Base-by-base conservation (phyloP, 2,888 invertebrate genomes). In the Sphaerophoria rueppellii region DNA sequence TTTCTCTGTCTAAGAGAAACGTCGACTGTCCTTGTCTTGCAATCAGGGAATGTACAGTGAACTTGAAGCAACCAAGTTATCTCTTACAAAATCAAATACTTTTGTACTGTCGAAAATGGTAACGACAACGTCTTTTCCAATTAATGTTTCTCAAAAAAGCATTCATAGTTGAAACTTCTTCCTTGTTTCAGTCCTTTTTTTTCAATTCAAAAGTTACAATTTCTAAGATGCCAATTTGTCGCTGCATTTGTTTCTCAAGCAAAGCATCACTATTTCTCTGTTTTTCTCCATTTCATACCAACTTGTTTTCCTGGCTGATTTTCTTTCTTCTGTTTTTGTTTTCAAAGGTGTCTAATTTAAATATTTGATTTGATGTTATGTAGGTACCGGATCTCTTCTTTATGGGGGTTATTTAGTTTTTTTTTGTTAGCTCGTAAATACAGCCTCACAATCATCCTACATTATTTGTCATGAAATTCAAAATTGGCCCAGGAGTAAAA, bases 331-430 rank as follows among this genome's bases (percentile, higher is more conserved):
- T 57, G n/a, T 14, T 57, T 14, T 37, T 40, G 37, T 40, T 58
- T 40, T 60, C 40, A 40, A 60, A 48, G 63, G 48, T 35, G 16
- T 63, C 46, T 48, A 48, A 63, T 63, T 63, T 63, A 48, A 63
- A 63, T 63, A 63, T 63, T 63, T 63, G 63, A 63, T 63, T 63
- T 63, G 48, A 63, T 63, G 34, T 43, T 43, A 9, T 43, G 63
- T 6, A 35, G 5, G 9, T 63, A 46, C 14, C 24, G 24, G 2
- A 24, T 14, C 35, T 48, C 6, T n/a, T 32, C 14, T 43, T 63
- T 48, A 35, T 35, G 63, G 48, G 1, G 48, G 48, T 35, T 63
- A 63, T 63, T 63, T 34, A 16, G 48, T 34, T 48, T 63, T 63
- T 24, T 24, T 24, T 24, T 60, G 40, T 43, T 48, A 48, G 48